phyloP scores from a whole-genome alignment of 2,113 vertebrate species.

The Cephalopterus ornatus region DNA sequence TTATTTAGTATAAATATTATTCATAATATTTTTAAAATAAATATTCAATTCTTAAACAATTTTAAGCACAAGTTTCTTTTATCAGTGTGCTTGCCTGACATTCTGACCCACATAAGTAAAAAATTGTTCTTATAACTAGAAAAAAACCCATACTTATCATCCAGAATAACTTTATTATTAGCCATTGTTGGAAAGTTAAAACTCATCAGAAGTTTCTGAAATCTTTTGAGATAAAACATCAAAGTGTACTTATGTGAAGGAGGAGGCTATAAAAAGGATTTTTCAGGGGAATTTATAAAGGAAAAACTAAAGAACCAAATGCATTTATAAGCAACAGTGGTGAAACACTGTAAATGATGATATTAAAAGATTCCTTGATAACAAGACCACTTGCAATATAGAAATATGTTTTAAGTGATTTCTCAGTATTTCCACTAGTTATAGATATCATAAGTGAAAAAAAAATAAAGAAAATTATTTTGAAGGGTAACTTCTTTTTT shows the following conservation, averaged over 20 bases:
- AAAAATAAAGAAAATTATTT: not conserved
- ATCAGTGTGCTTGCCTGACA: not conserved
- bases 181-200: not conserved
- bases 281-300: not conserved
- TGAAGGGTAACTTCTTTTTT: accelerated
- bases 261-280: accelerated
- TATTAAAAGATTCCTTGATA: not conserved
- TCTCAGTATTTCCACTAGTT: not conserved
- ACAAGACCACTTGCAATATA: not conserved
- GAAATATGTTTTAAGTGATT: not conserved
- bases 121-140: not conserved
- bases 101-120: not conserved
- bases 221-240: not conserved
- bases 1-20: not conserved
- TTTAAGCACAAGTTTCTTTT: not conserved
- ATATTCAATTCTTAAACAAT: not conserved
- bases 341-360: not conserved
- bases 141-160: not conserved
- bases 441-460: not conserved
- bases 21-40: not conserved
- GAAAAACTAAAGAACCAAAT: not conserved
- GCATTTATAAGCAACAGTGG: not conserved
- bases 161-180: not conserved
- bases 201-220: not conserved
- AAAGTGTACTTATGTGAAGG: not conserved